Evolutionary conservation across 1,140 invertebrate genomes (phyloP), one percentile per base, ranked within the genome.

Genomic region (Phymastichus coffea): DNA sequence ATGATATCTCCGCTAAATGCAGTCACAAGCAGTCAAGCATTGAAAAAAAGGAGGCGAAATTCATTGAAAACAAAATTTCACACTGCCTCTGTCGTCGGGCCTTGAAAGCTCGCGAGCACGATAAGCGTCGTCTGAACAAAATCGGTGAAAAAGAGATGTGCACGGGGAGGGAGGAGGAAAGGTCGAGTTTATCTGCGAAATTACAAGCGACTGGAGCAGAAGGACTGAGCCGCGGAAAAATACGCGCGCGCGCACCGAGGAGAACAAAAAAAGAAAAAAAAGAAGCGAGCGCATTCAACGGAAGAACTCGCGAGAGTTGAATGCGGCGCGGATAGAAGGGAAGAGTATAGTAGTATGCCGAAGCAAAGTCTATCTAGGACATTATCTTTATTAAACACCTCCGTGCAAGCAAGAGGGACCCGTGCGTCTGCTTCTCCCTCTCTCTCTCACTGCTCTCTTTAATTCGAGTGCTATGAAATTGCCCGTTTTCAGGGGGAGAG

Each of bases 371-470:
- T 74, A 74, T 74, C 72, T 71, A 67, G 66, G 69, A 72, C 76
- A 78, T 78, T 78, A 78, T 77, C 75, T 76, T 78, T 78, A 78
- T 78, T 78, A 78, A 78, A 78, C 74, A 78, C 75, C 74, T 77
- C 70, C 57, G n/a, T n/a, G n/a, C n/a, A n/a, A n/a, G n/a, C n/a
- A 65, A 70, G 63, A 62, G 63, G 48, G 67, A 52, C 47, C 37
- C 53, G 7, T 4, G 12, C 10, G 23, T 7, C 19, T 51, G 25
- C 19, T 48, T 40, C 43, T 53, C 14, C 15, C 19, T 37, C 30
- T 38, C 14, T 19, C 35, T 19, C 37, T 37, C 15, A 10, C n/a
- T n/a, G n/a, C n/a, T n/a, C n/a, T 57, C 58, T 57, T 52, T 62
- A 57, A 54, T 60, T 60, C 19, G 25, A 47, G 12, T 47, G 46